phyloP scores from a whole-genome alignment of 2,113 vertebrate genomes.

The Cebus imitator region DNA sequence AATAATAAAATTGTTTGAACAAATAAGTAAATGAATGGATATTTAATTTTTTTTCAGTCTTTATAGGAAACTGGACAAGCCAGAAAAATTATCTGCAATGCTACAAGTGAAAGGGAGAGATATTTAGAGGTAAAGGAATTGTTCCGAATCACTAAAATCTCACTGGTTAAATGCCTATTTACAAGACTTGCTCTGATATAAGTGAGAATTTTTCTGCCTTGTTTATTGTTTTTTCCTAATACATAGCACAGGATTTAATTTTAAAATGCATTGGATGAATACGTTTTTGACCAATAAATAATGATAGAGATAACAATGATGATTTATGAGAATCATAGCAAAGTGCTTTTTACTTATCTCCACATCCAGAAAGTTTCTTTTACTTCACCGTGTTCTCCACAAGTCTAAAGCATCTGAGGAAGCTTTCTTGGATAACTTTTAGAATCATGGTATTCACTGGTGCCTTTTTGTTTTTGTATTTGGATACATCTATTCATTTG shows the following conservation, averaged over 20 bases:
- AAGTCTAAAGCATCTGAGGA: neutral
- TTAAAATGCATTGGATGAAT: constrained; percentile 5
- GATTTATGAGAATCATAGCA: neutral
- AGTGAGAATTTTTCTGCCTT: neutral
- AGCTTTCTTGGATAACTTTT: neutral
- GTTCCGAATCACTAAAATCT: neutral
- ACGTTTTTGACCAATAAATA: neutral
- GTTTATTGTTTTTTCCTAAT: neutral
- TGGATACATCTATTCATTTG: neutral
- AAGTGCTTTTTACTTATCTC: constrained; percentile 12
- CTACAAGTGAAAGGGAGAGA: neutral
- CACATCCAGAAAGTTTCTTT: neutral
- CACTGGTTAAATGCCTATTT: neutral
- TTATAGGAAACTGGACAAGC: neutral
- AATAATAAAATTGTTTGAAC: neutral
- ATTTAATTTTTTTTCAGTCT: neutral
- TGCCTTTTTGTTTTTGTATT: neutral
- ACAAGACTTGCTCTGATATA: neutral
- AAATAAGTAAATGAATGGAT: neutral
- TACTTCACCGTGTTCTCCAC: neutral
- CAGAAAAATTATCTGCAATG: neutral
- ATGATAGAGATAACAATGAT: neutral
- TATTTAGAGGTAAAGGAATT: neutral
- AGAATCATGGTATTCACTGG: neutral
- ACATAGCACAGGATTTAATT: neutral